Evolutionary conservation across 2,797 vertebrate genomes (phyloP), one percentile per base, ranked within the genome.

Genomic region (Arctocebus calabarensis): DNA sequence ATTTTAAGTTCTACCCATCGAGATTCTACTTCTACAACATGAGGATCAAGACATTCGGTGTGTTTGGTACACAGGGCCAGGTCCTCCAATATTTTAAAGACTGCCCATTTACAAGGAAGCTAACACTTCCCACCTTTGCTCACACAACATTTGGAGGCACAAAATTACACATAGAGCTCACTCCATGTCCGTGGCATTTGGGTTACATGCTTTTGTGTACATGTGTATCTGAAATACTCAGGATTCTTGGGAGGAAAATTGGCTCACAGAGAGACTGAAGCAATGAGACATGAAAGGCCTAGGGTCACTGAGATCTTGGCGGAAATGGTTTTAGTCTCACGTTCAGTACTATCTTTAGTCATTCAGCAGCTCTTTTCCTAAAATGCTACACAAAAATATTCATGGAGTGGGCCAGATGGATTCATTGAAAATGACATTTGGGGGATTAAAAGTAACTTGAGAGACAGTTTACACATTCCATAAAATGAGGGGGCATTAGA

Each of bases 391-490:
- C 77, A 84, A 94, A 97, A 93, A 77, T 81, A 94, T 93, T 96
- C 96, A 94, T 25, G 25, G 70, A 88, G 61, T 40, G 25, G 78
- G 57, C 96, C 97, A 97, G 96, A 96, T 97, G 96, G 96, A 94
- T 93, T 96, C 92, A 84, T 91, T 70, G 88, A 74, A 95, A 83
- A 22, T 97, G 97, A 97, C 93, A 94, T 95, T 96, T 97, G 61
- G 12, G 27, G 62, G 40, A 88, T 97, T 96, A 88, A 94, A 94
- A 94, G 94, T 95, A 96, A 94, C 70, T 48, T 48, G 61, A 96
- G 92, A 96, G 93, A 92, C 93, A 95, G 96, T 96, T 97, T 97
- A 94, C 78, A 92, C n/a, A 11, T 97, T 96, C 81, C 83, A 88
- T 92, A 96, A 97, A 96, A 96, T 1, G 71, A 95, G 85, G 81